Percentiles rank a stretch among this genome's conserved stretches.
Conservation (phyloP, 1,140 invertebrate genomes). For the Drosophila pallidifrons region DNA sequence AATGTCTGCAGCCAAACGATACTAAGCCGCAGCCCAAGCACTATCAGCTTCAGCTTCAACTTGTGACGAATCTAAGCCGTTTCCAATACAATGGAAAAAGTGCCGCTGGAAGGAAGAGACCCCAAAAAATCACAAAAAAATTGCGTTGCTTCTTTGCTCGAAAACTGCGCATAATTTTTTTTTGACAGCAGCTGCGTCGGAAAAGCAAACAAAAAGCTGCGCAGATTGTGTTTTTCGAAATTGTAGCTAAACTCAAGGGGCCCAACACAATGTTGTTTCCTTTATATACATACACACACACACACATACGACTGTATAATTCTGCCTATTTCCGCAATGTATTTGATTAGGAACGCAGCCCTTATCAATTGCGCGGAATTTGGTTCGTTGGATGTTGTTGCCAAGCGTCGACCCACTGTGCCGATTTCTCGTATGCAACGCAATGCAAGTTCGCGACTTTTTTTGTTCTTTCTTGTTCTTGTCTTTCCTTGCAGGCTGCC, state of each 20-base stretch:
- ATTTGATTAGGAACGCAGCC: conserved; percentile 57
- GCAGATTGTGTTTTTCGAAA: conserved; percentile 61
- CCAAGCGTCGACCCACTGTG: conserved; percentile 32
- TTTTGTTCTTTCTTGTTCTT: neutral
- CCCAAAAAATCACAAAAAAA: conserved; percentile 18
- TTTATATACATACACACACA: conserved; percentile 3
- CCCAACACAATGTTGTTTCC: conserved; percentile 18
- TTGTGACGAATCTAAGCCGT: conserved; percentile 28
- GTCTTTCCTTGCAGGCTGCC: neutral
- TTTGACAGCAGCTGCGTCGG: neutral
- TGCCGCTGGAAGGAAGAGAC: conserved; percentile 24
- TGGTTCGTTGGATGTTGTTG: conserved; percentile 12
- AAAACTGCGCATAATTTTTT: conserved; percentile 42
- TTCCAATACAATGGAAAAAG: conserved; percentile 30
- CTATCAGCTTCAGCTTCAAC: conserved; percentile 2
- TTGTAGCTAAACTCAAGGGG: conserved; percentile 30
- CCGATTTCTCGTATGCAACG: conserved; percentile 13
- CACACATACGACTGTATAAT: conserved; percentile 1
- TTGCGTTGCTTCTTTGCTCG: conserved; percentile 34
- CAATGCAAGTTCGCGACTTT: conserved; percentile 27
- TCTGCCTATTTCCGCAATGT: conserved; percentile 58
- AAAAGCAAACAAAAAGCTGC: conserved; percentile 42
- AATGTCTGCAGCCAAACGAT: conserved; percentile 28
- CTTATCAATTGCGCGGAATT: conserved; percentile 57
- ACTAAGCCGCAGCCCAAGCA: conserved; percentile 23